phyloP scores from a whole-genome alignment of 2,113 vertebrate genomes.

The Megaleporinus macrocephalus region DNA sequence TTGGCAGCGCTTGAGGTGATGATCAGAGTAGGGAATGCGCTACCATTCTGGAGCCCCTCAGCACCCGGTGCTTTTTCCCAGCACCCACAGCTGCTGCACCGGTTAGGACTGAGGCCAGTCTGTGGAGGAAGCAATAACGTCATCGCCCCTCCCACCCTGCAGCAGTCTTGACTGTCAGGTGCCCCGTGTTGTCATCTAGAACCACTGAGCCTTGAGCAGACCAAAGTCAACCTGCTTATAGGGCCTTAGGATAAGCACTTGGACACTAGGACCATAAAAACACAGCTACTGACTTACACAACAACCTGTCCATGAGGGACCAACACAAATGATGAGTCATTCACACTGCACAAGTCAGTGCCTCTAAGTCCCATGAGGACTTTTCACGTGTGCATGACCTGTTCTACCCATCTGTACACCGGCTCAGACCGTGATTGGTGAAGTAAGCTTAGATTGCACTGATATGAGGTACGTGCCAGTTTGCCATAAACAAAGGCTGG shows the following conservation, averaged over 20 bases:
- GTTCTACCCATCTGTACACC: background rate
- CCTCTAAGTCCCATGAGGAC: constrained; percentile 1
- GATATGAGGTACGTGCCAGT: background rate
- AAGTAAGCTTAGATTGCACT: background rate
- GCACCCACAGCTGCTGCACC: constrained; percentile 45
- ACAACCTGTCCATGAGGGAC: constrained; percentile 4
- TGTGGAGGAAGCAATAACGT: constrained; percentile 26
- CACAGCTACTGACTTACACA: constrained; percentile 9
- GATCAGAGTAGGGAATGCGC: constrained; percentile 48
- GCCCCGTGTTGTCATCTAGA: constrained; percentile 15
- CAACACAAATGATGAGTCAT: constrained; percentile 8
- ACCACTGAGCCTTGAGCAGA: background rate
- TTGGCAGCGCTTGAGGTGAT: constrained; percentile 57
- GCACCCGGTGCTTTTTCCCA: constrained; percentile 51
- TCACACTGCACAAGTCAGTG: background rate
- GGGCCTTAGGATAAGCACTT: background rate
- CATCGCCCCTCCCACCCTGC: constrained; percentile 13
- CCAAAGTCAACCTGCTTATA: background rate
- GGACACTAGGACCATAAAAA: constrained; percentile 31
- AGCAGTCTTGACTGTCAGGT: constrained; percentile 50
- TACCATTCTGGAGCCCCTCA: constrained; percentile 42
- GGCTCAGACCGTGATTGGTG: background rate
- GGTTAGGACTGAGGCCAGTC: constrained; percentile 29
- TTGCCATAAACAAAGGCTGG: background rate
- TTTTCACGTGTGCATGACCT: background rate